phyloP scores from a whole-genome alignment of 2,797 vertebrate genomes.

The Clamator glandarius region DNA sequence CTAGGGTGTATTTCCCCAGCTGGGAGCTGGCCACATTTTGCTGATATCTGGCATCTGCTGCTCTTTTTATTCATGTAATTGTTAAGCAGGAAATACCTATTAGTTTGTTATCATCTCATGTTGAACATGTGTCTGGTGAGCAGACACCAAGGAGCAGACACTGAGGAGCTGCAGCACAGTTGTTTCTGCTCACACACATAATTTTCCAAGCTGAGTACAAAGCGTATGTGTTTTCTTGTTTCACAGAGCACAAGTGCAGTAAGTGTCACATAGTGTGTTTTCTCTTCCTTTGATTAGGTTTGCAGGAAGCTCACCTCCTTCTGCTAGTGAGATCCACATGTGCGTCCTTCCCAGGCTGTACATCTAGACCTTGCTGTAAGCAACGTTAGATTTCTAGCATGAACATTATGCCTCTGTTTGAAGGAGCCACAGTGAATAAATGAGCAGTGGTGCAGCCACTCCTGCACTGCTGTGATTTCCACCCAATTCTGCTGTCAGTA shows the following conservation, averaged over 20 bases:
- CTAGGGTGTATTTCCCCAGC: slow-evolving; percentile 33
- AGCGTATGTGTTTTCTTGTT: not conserved
- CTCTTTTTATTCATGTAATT: slow-evolving; percentile 53
- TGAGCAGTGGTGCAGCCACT: not conserved
- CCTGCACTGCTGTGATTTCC: fast-evolving
- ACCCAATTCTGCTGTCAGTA: not conserved
- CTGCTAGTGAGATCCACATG: not conserved
- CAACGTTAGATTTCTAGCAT: not conserved
- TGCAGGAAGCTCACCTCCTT: not conserved
- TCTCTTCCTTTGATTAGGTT: slow-evolving; percentile 28
- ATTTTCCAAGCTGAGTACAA: slow-evolving; percentile 20
- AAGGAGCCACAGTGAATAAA: not conserved
- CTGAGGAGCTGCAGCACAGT: slow-evolving; percentile 16
- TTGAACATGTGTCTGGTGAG: slow-evolving; percentile 30
- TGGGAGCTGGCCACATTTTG: slow-evolving; percentile 26
- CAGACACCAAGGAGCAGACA: slow-evolving; percentile 21
- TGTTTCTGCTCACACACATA: slow-evolving; percentile 45
- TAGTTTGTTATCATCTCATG: slow-evolving; percentile 59
- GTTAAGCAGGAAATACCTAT: slow-evolving; percentile 65
- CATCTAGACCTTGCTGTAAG: not conserved
- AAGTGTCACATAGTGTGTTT: not conserved
- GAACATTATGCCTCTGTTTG: not conserved
- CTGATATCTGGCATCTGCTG: slow-evolving; percentile 50
- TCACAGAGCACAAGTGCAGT: not conserved
- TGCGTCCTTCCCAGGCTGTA: not conserved